Conservation (phyloP, 2,888 invertebrate genomes). For the Polylopha cassiicola region DNA sequence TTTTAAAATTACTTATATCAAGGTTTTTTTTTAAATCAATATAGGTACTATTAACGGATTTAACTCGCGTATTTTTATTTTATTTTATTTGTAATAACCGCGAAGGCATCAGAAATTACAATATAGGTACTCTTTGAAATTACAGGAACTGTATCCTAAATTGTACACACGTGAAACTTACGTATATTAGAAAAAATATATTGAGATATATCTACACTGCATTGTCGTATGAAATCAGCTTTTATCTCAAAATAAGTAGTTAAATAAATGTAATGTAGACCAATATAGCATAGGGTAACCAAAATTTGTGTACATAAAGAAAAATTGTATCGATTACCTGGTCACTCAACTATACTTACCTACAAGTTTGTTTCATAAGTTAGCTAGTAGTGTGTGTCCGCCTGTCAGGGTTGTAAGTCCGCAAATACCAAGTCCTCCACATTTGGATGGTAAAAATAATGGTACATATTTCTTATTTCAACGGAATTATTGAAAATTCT, state of each 20-base stretch:
- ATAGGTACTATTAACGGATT: no score
- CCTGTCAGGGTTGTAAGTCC: constrained; percentile 2
- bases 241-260: constrained; percentile 10
- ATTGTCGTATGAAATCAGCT: constrained; percentile 17
- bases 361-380: constrained; percentile 12
- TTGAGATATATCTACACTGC: no score
- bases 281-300: constrained; percentile 19
- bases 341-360: constrained; percentile 23
- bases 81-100: no score
- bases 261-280: constrained; percentile 21
- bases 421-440: neutral
- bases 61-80: no score
- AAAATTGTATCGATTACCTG: constrained; percentile 15
- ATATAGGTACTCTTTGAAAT: no score
- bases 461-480: constrained; percentile 63
- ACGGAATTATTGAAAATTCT: constrained; percentile 48
- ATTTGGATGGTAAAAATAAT: constrained; percentile 24
- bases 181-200: no score
- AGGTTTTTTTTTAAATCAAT: no score
- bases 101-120: no score
- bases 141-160: no score
- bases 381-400: constrained; percentile 14
- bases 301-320: constrained; percentile 20
- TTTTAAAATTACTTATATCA: no score
- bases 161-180: no score